Percentiles rank a stretch among this genome's conserved stretches.
These are phyloP conservation scores for Guaruba guarouba DNA, from an alignment of 2,113 vertebrate species.

Conservation along the genomic window DNA sequence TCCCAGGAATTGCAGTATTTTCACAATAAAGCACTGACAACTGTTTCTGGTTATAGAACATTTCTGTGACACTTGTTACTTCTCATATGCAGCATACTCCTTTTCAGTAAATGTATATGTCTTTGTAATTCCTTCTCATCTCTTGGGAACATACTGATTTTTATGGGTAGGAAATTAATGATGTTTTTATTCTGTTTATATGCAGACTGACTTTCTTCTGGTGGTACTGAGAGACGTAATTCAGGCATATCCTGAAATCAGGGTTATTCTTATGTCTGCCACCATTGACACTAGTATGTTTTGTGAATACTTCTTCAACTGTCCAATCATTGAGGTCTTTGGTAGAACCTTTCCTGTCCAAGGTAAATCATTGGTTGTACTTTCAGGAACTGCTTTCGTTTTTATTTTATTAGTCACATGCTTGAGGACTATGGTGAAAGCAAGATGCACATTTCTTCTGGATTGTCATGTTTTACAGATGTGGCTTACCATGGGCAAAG, in stretches of 20 bases:
- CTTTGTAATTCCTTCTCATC: neutral
- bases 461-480: neutral
- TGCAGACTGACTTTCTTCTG: constrained; percentile 94
- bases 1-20: neutral
- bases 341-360: constrained; percentile 92
- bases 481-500: neutral
- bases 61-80: neutral
- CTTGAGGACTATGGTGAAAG: neutral
- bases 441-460: neutral
- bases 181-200: neutral
- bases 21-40: neutral
- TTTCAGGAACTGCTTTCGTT: neutral
- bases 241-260: constrained; percentile 87
- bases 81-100: neutral
- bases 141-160: neutral
- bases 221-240: constrained; percentile 94
- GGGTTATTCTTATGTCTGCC: constrained; percentile 95
- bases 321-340: constrained; percentile 90
- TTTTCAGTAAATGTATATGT: neutral
- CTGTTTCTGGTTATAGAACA: neutral
- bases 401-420: neutral
- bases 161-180: neutral
- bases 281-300: constrained; percentile 98
- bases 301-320: constrained; percentile 92
- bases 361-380: constrained; percentile 68